Conservation (phyloP, 2,888 invertebrate genomes). For the Ormyrus pomaceus region DNA sequence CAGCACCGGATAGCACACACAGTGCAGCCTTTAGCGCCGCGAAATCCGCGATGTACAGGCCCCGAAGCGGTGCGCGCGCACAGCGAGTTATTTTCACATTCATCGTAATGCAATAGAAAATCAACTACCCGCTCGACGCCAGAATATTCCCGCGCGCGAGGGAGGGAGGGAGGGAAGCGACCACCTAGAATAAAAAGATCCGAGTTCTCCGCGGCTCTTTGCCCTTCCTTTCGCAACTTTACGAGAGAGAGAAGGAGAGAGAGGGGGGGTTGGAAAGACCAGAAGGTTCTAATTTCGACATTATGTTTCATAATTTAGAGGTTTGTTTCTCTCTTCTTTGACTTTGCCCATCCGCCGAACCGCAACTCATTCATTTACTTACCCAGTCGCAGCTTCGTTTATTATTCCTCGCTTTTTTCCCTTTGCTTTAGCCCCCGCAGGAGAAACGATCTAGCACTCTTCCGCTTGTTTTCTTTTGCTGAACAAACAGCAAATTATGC, state of each 20-base stretch:
- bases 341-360: slow-evolving; percentile 27
- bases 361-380: slow-evolving; percentile 41
- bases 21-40: neutral
- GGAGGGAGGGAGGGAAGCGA: neutral
- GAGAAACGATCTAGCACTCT: neutral
- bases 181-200: slow-evolving; percentile 25
- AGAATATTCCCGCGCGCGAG: slow-evolving; percentile 57
- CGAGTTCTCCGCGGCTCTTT: neutral
- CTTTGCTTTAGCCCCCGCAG: too few species aligned
- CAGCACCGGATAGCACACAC: too few species aligned
- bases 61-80: neutral
- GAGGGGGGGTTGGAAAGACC: neutral
- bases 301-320: slow-evolving; percentile 45
- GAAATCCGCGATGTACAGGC: neutral
- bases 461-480: slow-evolving; percentile 16
- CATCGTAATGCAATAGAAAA: slow-evolving; percentile 60
- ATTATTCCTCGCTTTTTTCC: slow-evolving; percentile 10
- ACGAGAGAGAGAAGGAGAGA: slow-evolving; percentile 3
- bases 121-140: slow-evolving; percentile 59
- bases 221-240: slow-evolving; percentile 31
- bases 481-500: neutral
- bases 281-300: slow-evolving; percentile 41
- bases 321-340: slow-evolving; percentile 42
- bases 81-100: slow-evolving; percentile 61
- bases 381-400: slow-evolving; percentile 13